phyloP scores from a whole-genome alignment of 2,888 invertebrate genomes.

The Phyto melanocephala region DNA sequence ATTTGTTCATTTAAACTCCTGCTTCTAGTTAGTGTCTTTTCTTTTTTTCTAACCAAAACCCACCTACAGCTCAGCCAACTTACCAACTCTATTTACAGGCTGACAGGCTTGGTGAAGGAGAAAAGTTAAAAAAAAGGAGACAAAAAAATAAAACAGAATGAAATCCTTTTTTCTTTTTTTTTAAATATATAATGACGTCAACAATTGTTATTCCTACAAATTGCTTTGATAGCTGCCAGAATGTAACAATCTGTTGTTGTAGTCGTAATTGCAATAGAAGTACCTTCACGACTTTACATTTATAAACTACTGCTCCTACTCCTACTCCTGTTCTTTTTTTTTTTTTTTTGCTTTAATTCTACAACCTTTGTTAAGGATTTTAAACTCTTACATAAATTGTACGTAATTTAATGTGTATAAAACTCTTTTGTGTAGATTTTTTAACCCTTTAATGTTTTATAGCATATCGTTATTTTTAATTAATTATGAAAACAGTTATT shows the following conservation, averaged over 20 bases:
- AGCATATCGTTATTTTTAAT: not conserved
- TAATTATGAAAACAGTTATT: slow-evolving; percentile 23
- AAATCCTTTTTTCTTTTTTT: slow-evolving; percentile 36
- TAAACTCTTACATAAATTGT: slow-evolving; percentile 13
- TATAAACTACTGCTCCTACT: not conserved
- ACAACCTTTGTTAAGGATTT: not conserved
- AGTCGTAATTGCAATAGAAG: slow-evolving; percentile 24
- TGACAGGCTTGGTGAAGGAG: not conserved
- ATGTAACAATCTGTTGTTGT: slow-evolving; percentile 41
- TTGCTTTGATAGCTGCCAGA: slow-evolving; percentile 59
- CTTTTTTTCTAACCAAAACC: not conserved
- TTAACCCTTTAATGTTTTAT: slow-evolving; percentile 13
- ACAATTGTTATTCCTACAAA: slow-evolving; percentile 61
- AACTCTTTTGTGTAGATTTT: slow-evolving; percentile 8
- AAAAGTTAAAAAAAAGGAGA: not conserved
- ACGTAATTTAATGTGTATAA: slow-evolving; percentile 30
- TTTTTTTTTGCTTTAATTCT: not conserved
- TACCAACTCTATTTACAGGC: slow-evolving; percentile 1
- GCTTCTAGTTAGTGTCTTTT: slow-evolving; percentile 12
- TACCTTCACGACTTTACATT: not conserved
- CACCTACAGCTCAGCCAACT: not conserved
- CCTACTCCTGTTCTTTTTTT: not conserved
- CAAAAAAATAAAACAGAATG: slow-evolving; percentile 14
- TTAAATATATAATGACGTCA: slow-evolving; percentile 56
- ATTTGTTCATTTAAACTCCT: slow-evolving; percentile 41